A percentile compares a stretch with the other conserved stretches of the same genome.
Evolutionary conservation across 2,113 vertebrate species (phyloP).

Genomic region (Beaufortia kweichowensis): DNA sequence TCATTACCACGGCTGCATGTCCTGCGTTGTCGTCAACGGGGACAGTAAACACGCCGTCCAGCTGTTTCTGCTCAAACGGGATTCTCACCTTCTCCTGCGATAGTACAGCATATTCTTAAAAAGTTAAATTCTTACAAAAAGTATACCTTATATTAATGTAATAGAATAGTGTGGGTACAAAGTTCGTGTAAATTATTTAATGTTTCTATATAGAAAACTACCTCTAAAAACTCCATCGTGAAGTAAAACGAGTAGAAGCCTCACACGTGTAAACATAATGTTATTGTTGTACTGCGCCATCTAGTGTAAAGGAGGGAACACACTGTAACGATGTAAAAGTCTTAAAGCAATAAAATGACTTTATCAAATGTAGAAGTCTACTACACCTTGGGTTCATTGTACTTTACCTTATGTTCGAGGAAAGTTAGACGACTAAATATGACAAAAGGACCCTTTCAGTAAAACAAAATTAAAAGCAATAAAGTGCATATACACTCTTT

Average conservation of each 20-base stretch:
- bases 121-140: neutral
- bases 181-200: too few species aligned
- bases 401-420: too few species aligned
- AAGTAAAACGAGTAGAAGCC: neutral
- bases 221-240: slow-evolving; percentile 18
- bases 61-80: slow-evolving; percentile 80
- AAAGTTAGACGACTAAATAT: too few species aligned
- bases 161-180: neutral
- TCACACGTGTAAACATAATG: neutral
- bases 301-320: slow-evolving; percentile 19
- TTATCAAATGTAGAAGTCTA: too few species aligned
- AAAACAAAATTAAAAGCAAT: too few species aligned
- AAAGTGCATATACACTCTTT: too few species aligned
- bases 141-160: neutral
- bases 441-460: too few species aligned
- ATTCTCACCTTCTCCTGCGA: slow-evolving; percentile 83
- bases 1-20: neutral
- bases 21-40: slow-evolving; percentile 61
- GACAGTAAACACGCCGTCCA: slow-evolving; percentile 80
- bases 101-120: neutral
- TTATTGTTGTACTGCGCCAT: slow-evolving; percentile 23
- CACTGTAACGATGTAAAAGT: too few species aligned
- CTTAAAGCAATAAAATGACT: too few species aligned
- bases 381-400: too few species aligned
- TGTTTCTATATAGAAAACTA: neutral